Conservation (phyloP, 2,797 vertebrate genomes). For the Gastrophryne carolinensis region DNA sequence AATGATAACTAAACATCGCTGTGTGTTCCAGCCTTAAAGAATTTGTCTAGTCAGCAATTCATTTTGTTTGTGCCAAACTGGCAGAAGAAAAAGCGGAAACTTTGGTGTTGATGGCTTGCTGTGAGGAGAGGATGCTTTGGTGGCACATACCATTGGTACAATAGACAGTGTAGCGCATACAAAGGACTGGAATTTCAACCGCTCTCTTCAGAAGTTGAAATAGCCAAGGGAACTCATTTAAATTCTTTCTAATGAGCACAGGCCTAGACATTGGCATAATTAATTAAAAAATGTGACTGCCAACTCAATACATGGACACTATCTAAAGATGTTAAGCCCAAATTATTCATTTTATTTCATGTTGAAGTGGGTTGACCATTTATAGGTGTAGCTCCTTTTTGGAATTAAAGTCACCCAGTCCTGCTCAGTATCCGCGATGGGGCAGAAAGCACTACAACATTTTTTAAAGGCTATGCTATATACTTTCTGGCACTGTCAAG, state of each 20-base stretch:
- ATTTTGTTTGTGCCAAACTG: neutral
- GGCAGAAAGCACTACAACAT: too few relatives aligned
- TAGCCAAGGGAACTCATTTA: neutral
- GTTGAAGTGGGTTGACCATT: too few relatives aligned
- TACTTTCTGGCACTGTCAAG: too few relatives aligned
- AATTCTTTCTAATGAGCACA: constrained; percentile 2
- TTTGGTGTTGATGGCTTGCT: constrained; percentile 4
- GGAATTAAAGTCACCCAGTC: too few relatives aligned
- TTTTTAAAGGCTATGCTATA: too few relatives aligned
- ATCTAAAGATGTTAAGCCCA: too few relatives aligned
- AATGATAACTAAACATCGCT: neutral
- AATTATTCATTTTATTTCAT: too few relatives aligned
- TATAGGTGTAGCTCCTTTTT: too few relatives aligned
- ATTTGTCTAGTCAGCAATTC: constrained; percentile 3
- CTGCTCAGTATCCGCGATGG: too few relatives aligned
- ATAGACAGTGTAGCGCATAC: neutral
- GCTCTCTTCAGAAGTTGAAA: neutral
- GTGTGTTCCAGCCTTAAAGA: neutral
- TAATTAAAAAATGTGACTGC: too few relatives aligned
- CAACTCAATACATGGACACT: too few relatives aligned
- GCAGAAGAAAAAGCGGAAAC: constrained; percentile 1
- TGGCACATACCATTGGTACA: neutral
- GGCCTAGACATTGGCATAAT: neutral
- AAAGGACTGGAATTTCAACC: neutral
- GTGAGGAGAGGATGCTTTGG: neutral